A percentile compares a stretch with the other conserved stretches of the same genome.
These are phyloP conservation scores for Eupithecia tripunctaria DNA, from an alignment of 2,888 invertebrate genomes.

Conservation along the genomic window DNA sequence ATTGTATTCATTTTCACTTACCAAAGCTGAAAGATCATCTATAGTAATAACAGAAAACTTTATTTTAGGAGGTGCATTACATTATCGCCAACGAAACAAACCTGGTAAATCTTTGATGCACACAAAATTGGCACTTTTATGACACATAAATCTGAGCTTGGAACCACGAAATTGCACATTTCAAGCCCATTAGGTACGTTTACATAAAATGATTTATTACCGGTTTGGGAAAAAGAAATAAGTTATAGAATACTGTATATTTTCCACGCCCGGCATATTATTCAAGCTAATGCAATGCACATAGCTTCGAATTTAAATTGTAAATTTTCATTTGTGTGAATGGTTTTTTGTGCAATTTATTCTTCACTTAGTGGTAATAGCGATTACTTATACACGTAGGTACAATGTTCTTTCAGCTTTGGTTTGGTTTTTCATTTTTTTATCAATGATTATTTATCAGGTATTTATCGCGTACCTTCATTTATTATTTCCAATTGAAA, in stretches of 20 bases:
- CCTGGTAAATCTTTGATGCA: constrained; percentile 59
- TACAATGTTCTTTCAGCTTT: constrained; percentile 11
- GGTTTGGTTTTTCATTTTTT: constrained; percentile 7
- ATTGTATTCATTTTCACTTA: neutral
- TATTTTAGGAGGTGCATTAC: constrained; percentile 79
- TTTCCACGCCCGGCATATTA: neutral
- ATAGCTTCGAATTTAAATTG: neutral
- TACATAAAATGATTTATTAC: constrained; percentile 1
- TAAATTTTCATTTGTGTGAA: neutral
- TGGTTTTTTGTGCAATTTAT: constrained; percentile 1
- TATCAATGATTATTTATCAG: too few relatives aligned
- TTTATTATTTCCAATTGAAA: too few relatives aligned
- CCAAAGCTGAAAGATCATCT: constrained; percentile 22
- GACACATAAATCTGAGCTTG: constrained; percentile 41
- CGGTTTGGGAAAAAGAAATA: neutral
- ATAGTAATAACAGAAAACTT: constrained; percentile 53
- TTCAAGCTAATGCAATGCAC: neutral
- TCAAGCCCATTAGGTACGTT: constrained; percentile 1
- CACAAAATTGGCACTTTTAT: constrained; percentile 39
- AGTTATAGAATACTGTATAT: neutral
- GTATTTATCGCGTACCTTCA: too few relatives aligned
- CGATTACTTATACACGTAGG: neutral
- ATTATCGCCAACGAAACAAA: constrained; percentile 67
- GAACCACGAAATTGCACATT: constrained; percentile 29
- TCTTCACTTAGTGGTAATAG: neutral